Percentiles rank a stretch among this genome's conserved stretches.
Evolutionary conservation across 2,888 invertebrate species (phyloP).

Genomic region (Empis livida): DNA sequence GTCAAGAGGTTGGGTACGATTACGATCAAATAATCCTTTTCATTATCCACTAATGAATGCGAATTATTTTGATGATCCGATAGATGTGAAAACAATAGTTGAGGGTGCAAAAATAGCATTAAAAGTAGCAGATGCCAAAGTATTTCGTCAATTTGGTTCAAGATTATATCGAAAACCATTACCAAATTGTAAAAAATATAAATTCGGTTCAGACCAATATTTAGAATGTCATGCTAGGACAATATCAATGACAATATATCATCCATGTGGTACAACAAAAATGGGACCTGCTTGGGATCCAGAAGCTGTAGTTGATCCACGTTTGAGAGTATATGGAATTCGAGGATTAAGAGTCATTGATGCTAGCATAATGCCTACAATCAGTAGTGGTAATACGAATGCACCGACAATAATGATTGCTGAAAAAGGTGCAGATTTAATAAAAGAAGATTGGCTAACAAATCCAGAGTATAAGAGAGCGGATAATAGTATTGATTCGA

Average conservation of each 20-base stretch:
- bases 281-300: conserved; percentile 73
- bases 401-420: conserved; percentile 88
- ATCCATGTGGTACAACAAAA: conserved; percentile 77
- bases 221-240: conserved; percentile 79
- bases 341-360: conserved; percentile 70
- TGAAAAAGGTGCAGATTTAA: conserved; percentile 75
- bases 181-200: conserved; percentile 61
- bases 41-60: conserved; percentile 82
- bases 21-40: conserved; percentile 71
- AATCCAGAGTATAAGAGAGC: conserved; percentile 29
- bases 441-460: conserved; percentile 68
- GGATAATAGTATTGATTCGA: neutral
- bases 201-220: conserved; percentile 67
- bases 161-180: conserved; percentile 59
- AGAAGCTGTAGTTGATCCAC: conserved; percentile 70
- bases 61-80: conserved; percentile 75
- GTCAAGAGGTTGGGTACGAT: conserved; percentile 62
- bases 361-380: conserved; percentile 80
- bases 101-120: conserved; percentile 71
- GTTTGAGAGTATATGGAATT: conserved; percentile 63
- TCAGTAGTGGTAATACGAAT: conserved; percentile 80
- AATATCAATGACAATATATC: conserved; percentile 82
- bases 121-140: conserved; percentile 56
- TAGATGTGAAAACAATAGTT: conserved; percentile 65
- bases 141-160: conserved; percentile 70